Evolutionary conservation across 1,140 invertebrate genomes (phyloP).

Genomic region (Bursaphelenchus mucronatus): DNA sequence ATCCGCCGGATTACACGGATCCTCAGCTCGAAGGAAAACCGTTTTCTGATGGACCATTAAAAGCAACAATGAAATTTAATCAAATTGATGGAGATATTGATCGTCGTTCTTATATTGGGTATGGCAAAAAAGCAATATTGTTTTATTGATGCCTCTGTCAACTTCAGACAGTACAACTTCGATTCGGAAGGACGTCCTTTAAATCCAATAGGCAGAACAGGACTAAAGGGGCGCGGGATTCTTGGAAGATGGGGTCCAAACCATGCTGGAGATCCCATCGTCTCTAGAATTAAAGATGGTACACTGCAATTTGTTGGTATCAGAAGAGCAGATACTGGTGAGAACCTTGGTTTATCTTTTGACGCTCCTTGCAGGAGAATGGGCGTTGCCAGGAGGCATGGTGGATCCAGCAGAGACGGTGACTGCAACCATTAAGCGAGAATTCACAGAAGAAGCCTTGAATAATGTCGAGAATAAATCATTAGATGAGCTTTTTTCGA

Average conservation of each 20-base stretch:
- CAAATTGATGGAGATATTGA: constrained; percentile 74
- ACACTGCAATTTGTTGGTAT: constrained; percentile 86
- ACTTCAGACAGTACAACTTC: constrained; percentile 37
- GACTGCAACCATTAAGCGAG: constrained; percentile 74
- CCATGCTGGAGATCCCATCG: constrained; percentile 51
- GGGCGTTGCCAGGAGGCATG: constrained; percentile 87
- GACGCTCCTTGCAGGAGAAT: constrained; percentile 65
- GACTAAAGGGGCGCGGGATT: constrained; percentile 38
- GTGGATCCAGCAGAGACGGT: constrained; percentile 83
- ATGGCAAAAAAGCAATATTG: not conserved
- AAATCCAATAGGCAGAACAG: constrained; percentile 48
- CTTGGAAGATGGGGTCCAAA: constrained; percentile 49
- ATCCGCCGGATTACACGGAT: constrained; percentile 71
- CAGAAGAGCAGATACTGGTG: constrained; percentile 73
- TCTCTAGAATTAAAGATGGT: constrained; percentile 40
- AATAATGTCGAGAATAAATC: constrained; percentile 67
- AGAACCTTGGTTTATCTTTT: not conserved
- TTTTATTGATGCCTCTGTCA: constrained; percentile 19
- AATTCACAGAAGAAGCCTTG: constrained; percentile 89
- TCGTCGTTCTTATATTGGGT: constrained; percentile 63
- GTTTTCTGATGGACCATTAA: constrained; percentile 77
- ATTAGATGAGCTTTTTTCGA: constrained; percentile 72
- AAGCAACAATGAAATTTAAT: constrained; percentile 71
- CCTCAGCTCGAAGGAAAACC: constrained; percentile 68
- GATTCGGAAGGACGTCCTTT: constrained; percentile 31